Base-by-base conservation (phyloP, 2,113 vertebrate species). In the Casuarius casuarius region DNA sequence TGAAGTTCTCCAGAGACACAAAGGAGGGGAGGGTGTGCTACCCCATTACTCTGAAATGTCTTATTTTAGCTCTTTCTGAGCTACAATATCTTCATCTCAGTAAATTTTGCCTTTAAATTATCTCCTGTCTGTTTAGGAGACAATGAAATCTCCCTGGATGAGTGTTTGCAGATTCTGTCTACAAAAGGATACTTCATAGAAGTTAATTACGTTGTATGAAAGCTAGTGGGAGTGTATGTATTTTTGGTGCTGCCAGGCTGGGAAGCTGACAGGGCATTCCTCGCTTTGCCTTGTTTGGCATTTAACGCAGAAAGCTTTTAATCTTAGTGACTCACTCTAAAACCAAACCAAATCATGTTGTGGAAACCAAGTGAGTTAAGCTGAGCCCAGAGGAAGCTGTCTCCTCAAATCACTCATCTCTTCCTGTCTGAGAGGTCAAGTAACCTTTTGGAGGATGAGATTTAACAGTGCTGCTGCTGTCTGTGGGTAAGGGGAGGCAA, bases 201-300 rank as follows among this genome's bases (percentile, higher is more conserved):
- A 84, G 82, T 54, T 90, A 84, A 95, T 91, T 87, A 73, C 15
- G 18, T 42, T 79, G 2, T 44, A 28, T 62, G 88, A 48, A 76
- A 76, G 91, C 89, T 92, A 87, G 85, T 58, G 81, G 90, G 54
- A n/a, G 7, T 1, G 11, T 83, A 58, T 77, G 31, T 94, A 90
- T 92, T 94, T 94, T 80, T 94, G 81, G 84, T 82, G 74, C 54
- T 92, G 63, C 92, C 89, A 63, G 67, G 78, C 75, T 91, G 92
- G 71, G 78, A 88, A 74, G 51, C 72, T 84, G 91, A 83, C 59
- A 80, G 89, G 78, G 84, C 46, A 94, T 92, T 90, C 81, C 95
- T 96, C 0, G 1, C 77, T 85, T 92, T 3, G 16, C 75, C 77
- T 89, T 12, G 1, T 77, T 88, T 77, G 92, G 72, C 82, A 94